Evolutionary conservation across 2,888 invertebrate species (phyloP).

Genomic region (Criorhina ranunculi): DNA sequence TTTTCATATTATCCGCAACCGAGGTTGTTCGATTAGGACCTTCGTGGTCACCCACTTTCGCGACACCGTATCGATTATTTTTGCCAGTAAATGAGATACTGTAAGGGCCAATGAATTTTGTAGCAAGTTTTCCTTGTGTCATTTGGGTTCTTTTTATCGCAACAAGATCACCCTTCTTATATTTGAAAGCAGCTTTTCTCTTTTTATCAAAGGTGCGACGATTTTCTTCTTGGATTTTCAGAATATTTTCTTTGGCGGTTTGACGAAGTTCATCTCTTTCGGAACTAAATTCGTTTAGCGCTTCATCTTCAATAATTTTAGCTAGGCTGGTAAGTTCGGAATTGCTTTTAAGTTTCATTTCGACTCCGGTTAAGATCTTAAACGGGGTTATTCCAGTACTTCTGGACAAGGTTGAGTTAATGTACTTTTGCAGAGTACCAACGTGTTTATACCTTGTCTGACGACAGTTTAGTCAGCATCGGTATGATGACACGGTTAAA

Average conservation of each 20-base stretch:
- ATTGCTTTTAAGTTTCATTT: slow-evolving; percentile 1
- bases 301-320: slow-evolving; percentile 6
- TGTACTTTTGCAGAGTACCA: slow-evolving; percentile 35
- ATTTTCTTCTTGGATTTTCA: slow-evolving; percentile 24
- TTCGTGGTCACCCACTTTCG: too few relatives aligned
- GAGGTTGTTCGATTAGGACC: too few relatives aligned
- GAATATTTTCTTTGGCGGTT: slow-evolving; percentile 11
- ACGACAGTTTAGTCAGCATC: slow-evolving; percentile 80
- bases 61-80: too few relatives aligned
- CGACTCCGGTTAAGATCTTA: background rate
- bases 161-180: too few relatives aligned
- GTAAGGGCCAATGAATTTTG: too few relatives aligned
- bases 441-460: slow-evolving; percentile 79
- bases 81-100: too few relatives aligned
- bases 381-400: slow-evolving; percentile 21
- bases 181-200: too few relatives aligned
- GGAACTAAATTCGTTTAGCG: background rate
- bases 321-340: background rate
- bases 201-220: background rate
- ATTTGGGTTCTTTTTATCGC: too few relatives aligned
- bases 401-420: slow-evolving; percentile 68
- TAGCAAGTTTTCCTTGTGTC: too few relatives aligned
- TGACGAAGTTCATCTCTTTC: slow-evolving; percentile 9
- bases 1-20: too few relatives aligned
- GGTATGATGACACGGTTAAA: slow-evolving; percentile 48